Conservation (phyloP, 30 jellyfish, hydroid and myxozoan species). For the Haliclystus octoradiatus region DNA sequence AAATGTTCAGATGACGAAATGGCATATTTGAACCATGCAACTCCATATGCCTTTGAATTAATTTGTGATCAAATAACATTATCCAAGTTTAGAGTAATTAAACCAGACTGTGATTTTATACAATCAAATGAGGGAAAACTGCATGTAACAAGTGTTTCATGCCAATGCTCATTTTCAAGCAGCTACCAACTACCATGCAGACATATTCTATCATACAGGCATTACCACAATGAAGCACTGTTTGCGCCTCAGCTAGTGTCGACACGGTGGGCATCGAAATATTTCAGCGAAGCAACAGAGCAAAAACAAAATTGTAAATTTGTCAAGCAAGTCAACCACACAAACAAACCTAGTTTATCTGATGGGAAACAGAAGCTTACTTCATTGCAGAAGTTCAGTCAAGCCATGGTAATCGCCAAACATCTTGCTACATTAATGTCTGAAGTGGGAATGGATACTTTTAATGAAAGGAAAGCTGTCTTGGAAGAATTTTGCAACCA, state of each 20-base stretch:
- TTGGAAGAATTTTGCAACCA: no score
- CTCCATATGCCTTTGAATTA: slow-evolving; percentile 25
- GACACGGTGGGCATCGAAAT: slow-evolving; percentile 36
- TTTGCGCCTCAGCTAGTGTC: slow-evolving; percentile 24
- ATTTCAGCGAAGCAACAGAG: no score
- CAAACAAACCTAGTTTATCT: no score
- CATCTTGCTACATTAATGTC: no score
- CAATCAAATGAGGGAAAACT: neutral
- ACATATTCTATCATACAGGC: slow-evolving; percentile 9
- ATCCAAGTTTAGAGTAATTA: neutral
- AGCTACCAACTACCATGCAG: slow-evolving; percentile 16
- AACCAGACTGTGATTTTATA: neutral
- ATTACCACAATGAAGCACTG: slow-evolving; percentile 1
- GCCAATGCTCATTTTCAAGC: neutral
- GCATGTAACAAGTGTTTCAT: neutral
- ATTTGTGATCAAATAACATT: slow-evolving; percentile 8
- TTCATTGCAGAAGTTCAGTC: no score
- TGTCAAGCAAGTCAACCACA: no score
- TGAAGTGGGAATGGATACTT: no score
- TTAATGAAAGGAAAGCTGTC: no score
- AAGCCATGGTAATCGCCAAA: no score
- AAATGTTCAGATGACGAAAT: neutral
- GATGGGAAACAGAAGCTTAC: no score
- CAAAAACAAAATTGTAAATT: no score
- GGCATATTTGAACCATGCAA: slow-evolving; percentile 8